phyloP scores from a whole-genome alignment of 2,888 invertebrate species.

The Spicauda simplicius region DNA sequence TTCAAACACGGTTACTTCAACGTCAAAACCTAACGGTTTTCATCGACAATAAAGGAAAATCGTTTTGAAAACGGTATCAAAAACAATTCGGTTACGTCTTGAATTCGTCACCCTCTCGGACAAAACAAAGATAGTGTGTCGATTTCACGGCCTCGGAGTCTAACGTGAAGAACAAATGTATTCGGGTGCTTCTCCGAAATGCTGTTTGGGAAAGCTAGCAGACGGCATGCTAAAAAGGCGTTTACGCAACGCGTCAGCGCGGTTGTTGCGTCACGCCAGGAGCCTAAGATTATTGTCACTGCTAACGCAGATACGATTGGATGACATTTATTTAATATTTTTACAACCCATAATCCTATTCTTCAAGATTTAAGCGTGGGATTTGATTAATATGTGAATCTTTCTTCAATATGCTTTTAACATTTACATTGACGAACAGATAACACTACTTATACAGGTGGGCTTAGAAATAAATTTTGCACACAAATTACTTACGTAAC shows the following conservation, averaged over 20 bases:
- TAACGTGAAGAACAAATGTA: slow-evolving; percentile 59
- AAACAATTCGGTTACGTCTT: slow-evolving; percentile 65
- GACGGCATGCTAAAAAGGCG: slow-evolving; percentile 76
- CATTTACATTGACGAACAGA: too few relatives aligned
- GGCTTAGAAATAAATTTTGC: too few relatives aligned
- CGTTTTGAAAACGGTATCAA: slow-evolving; percentile 58
- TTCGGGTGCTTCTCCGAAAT: slow-evolving; percentile 67
- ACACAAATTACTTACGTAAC: too few relatives aligned
- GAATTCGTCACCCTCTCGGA: slow-evolving; percentile 62
- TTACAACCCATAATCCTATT: not conserved
- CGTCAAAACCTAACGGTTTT: slow-evolving; percentile 39
- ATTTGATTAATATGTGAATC: not conserved
- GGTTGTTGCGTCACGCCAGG: slow-evolving; percentile 62
- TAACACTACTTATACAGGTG: too few relatives aligned
- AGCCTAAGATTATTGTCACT: slow-evolving; percentile 60
- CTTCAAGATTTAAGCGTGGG: not conserved
- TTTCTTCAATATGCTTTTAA: too few relatives aligned
- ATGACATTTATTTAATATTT: not conserved
- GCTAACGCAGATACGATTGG: slow-evolving; percentile 47
- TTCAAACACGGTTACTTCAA: slow-evolving; percentile 15
- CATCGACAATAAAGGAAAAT: slow-evolving; percentile 34
- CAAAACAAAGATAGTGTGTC: slow-evolving; percentile 61
- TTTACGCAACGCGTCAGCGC: slow-evolving; percentile 70
- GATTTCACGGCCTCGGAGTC: slow-evolving; percentile 65
- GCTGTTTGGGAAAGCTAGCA: slow-evolving; percentile 75